These are phyloP conservation scores for Stegophylla sp. DNA, from an alignment of 2,888 invertebrate species.

Conservation along the genomic window DNA sequence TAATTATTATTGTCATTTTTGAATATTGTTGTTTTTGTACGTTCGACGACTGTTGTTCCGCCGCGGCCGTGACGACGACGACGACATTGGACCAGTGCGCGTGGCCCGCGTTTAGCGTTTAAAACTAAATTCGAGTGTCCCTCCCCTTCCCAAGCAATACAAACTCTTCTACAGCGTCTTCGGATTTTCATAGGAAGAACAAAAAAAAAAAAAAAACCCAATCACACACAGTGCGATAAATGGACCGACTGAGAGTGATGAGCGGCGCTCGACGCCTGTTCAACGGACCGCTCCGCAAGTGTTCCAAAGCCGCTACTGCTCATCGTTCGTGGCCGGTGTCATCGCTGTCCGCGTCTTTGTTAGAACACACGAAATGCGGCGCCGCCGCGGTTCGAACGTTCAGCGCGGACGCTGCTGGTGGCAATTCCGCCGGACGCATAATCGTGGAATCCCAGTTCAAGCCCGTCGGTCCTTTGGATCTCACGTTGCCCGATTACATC, in stretches of 20 bases:
- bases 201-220: no score
- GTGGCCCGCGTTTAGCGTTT: no score
- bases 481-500: conserved; percentile 70
- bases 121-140: no score
- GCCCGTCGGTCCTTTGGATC: conserved; percentile 64
- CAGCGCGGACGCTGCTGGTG: conserved; percentile 28
- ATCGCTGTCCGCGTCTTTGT: not conserved
- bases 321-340: conserved; percentile 4
- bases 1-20: no score
- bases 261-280: conserved; percentile 36
- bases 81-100: no score
- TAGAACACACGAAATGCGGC: conserved; percentile 1
- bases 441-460: conserved; percentile 70
- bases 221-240: no score
- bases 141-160: no score
- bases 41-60: no score
- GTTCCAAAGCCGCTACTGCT: conserved; percentile 10
- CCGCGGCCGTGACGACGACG: no score
- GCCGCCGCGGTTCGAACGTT: conserved; percentile 17
- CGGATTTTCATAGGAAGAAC: no score
- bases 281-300: conserved; percentile 22
- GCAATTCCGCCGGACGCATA: not conserved
- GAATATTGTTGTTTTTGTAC: no score
- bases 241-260: conserved; percentile 53
- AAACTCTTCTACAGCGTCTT: no score